These are phyloP conservation scores for Muscicapa adusta DNA, from an alignment of 2,113 vertebrate genomes.

Conservation along the genomic window DNA sequence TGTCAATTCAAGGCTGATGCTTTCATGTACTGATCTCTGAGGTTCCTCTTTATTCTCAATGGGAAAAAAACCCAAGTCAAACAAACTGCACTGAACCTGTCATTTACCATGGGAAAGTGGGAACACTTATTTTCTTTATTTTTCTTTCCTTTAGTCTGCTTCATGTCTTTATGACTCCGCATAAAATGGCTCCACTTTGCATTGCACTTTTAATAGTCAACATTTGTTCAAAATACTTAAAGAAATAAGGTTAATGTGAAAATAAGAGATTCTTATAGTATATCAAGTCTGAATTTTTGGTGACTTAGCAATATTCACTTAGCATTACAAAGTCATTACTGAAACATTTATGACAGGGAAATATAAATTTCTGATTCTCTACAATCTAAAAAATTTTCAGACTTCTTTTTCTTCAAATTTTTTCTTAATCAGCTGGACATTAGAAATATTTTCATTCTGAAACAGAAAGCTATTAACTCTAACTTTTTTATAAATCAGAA, in stretches of 20 bases:
- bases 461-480: not conserved
- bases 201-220: not conserved
- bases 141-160: not conserved
- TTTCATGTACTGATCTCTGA: not conserved
- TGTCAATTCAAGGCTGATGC: not conserved
- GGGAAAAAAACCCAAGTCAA: not conserved
- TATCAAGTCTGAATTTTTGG: not conserved
- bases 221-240: not conserved
- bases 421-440: not conserved
- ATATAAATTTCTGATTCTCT: not conserved
- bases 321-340: not conserved
- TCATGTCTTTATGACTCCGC: not conserved
- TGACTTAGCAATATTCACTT: not conserved
- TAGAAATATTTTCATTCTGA: not conserved
- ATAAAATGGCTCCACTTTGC: fast-evolving
- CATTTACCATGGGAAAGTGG: not conserved
- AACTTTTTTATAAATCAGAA: not conserved
- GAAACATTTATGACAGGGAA: not conserved
- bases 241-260: not conserved
- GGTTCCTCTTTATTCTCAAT: not conserved
- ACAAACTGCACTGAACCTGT: not conserved
- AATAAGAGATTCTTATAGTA: not conserved
- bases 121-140: not conserved
- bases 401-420: not conserved
- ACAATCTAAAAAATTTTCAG: not conserved